These are phyloP conservation scores for Autographa pulchrina DNA, from an alignment of 2,888 invertebrate species.

Conservation along the genomic window DNA sequence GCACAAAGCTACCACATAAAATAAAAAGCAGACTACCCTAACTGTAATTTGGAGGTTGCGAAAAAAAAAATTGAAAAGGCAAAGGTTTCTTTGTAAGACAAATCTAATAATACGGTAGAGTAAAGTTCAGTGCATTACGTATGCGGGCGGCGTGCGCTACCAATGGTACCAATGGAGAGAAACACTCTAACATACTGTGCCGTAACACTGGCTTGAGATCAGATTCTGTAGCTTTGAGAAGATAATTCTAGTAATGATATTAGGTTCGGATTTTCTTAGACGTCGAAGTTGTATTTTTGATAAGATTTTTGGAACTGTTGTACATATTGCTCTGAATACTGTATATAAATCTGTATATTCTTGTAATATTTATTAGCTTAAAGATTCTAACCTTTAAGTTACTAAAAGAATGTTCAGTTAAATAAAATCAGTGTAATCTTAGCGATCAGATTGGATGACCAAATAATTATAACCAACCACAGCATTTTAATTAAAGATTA, in stretches of 20 bases:
- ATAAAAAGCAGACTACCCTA: slow-evolving; percentile 1
- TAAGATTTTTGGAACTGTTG: no score
- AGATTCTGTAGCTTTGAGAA: not conserved
- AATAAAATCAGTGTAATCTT: no score
- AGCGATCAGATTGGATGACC: no score
- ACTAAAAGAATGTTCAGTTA: no score
- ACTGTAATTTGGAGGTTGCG: not conserved
- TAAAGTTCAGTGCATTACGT: slow-evolving; percentile 50
- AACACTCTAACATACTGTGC: slow-evolving; percentile 34
- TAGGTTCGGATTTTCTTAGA: not conserved
- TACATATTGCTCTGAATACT: no score
- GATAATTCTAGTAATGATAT: not conserved
- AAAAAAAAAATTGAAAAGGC: slow-evolving; percentile 17
- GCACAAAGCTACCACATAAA: slow-evolving; percentile 4
- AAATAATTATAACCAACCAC: no score
- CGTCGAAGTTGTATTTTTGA: no score
- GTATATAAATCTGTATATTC: no score
- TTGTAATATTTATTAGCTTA: no score
- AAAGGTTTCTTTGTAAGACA: slow-evolving; percentile 21
- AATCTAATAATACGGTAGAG: slow-evolving; percentile 52
- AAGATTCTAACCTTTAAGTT: no score
- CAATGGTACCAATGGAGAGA: slow-evolving; percentile 48
- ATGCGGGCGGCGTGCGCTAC: slow-evolving; percentile 55
- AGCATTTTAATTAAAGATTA: no score
- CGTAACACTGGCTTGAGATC: slow-evolving; percentile 7